These are phyloP conservation scores for Dendrocincla fuliginosa DNA, from an alignment of 2,797 vertebrate genomes.

Conservation along the genomic window DNA sequence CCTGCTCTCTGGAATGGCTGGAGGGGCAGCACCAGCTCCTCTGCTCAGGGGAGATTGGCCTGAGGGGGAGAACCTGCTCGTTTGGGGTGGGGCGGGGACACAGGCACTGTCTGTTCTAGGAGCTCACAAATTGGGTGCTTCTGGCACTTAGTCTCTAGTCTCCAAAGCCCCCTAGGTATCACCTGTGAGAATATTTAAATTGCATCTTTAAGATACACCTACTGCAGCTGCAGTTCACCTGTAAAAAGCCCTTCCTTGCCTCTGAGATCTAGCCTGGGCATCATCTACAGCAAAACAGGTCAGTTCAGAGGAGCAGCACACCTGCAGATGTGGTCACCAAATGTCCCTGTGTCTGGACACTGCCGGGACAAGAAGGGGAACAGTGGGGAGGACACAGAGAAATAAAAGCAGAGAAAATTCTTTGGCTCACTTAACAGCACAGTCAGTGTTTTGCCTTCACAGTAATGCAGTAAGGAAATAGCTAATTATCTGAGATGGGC, in stretches of 20 bases:
- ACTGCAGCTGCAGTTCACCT: not conserved
- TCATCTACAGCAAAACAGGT: not conserved
- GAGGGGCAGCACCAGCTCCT: not conserved
- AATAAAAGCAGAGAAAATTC: not conserved
- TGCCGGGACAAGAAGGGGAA: rapidly evolving
- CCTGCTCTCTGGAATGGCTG: rapidly evolving
- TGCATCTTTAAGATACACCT: not conserved
- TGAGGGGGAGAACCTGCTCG: not conserved
- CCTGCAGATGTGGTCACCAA: not conserved
- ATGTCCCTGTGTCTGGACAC: not conserved
- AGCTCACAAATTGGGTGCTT: not conserved
- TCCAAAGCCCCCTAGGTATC: not conserved
- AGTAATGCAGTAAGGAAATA: slow-evolving; percentile 5
- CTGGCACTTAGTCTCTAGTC: not conserved
- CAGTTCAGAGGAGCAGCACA: not conserved
- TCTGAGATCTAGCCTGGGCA: not conserved
- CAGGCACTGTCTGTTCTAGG: not conserved
- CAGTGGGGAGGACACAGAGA: not conserved
- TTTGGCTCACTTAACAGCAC: not conserved
- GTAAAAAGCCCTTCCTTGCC: not conserved
- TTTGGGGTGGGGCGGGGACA: not conserved
- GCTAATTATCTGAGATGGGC: slow-evolving; percentile 1
- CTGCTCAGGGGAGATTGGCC: not conserved
- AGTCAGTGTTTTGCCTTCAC: slow-evolving; percentile 14
- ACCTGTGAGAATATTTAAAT: not conserved